Evolutionary conservation across 2,113 vertebrate genomes (phyloP), one percentile per base, ranked within the genome.

Genomic region (Chitala chitala): DNA sequence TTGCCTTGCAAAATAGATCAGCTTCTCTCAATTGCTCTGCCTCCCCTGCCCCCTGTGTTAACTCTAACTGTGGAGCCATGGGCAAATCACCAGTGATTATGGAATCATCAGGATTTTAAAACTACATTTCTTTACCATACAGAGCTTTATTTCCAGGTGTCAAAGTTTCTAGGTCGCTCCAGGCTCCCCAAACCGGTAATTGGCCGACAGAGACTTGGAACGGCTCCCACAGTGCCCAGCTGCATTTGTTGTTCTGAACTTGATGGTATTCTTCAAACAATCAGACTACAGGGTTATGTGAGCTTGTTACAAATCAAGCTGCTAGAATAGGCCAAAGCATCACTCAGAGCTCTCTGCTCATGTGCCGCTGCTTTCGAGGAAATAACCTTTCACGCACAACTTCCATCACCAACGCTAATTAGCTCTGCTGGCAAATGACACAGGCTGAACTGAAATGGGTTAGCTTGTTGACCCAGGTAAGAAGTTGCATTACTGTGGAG

Each of bases 81-180:
- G 91, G 88, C 88, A 91, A 89, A 89, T 91, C 90, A 89, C 89
- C 90, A 86, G 89, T 82, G 89, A 91, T 91, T 92, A 84, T 82
- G 81, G 87, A 91, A 91, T 91, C 88, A 91, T 90, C 89, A 89
- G 89, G 89, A 90, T 91, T 91, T 90, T 91, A 92, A 91, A 91
- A 90, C 87, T 84, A 78, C 87, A 86, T 89, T 91, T 88, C 84
- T 87, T 85, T 81, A 84, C 85, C 83, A 90, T 88, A 89, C 90
- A 86, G 86, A 83, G 87, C 85, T 91, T 91, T 89, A 92, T 92
- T 91, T 92, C 84, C 83, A 89, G 88, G 89, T 88, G 91, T 91
- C 91, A 92, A 90, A 91, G 89, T 92, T 92, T 91, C 82, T 86
- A 72, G 78, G 82, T 63, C 50, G 87, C 91, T 87, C 77, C 79